Percentiles rank a stretch among this genome's conserved stretches.
These are phyloP conservation scores for Laspeyria flexula DNA, from an alignment of 2,888 invertebrate genomes.

Conservation along the genomic window DNA sequence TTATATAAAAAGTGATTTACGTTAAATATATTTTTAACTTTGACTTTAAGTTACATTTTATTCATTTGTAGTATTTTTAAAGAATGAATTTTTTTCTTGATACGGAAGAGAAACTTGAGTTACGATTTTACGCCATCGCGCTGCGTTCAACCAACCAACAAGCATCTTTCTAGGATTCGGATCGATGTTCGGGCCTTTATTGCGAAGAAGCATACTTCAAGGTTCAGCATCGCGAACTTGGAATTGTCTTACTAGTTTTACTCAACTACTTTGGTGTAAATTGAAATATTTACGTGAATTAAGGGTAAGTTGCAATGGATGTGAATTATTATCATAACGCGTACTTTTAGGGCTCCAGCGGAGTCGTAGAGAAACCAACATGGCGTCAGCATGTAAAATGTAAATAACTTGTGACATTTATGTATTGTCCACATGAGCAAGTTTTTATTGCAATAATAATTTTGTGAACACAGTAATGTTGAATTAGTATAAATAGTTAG, in stretches of 20 bases:
- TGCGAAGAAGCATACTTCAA: slow-evolving; percentile 88
- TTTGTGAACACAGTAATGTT: slow-evolving; percentile 19
- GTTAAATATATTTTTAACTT: slow-evolving; percentile 15
- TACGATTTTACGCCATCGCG: slow-evolving; percentile 59
- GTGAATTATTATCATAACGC: slow-evolving; percentile 49
- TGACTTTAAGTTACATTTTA: slow-evolving; percentile 5
- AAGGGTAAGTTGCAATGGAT: slow-evolving; percentile 75
- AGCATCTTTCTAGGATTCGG: slow-evolving; percentile 81
- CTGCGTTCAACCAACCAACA: slow-evolving; percentile 61
- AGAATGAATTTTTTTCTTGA: slow-evolving; percentile 24
- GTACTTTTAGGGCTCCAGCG: slow-evolving; percentile 71
- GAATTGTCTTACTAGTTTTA: slow-evolving; percentile 88
- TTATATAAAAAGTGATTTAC: slow-evolving; percentile 2
- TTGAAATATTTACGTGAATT: slow-evolving; percentile 83
- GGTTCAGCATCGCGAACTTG: slow-evolving; percentile 89
- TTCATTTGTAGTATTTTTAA: neutral
- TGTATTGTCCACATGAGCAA: slow-evolving; percentile 45
- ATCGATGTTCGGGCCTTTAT: slow-evolving; percentile 89
- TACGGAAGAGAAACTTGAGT: slow-evolving; percentile 48
- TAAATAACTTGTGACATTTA: slow-evolving; percentile 80
- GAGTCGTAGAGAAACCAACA: slow-evolving; percentile 76
- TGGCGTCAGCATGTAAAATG: slow-evolving; percentile 84
- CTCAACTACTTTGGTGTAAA: slow-evolving; percentile 88
- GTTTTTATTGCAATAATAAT: slow-evolving; percentile 24
- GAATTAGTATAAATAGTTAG: slow-evolving; percentile 6